These are phyloP conservation scores for Drosophila jambulina DNA, from an alignment of 1,140 invertebrate genomes.

Conservation along the genomic window DNA sequence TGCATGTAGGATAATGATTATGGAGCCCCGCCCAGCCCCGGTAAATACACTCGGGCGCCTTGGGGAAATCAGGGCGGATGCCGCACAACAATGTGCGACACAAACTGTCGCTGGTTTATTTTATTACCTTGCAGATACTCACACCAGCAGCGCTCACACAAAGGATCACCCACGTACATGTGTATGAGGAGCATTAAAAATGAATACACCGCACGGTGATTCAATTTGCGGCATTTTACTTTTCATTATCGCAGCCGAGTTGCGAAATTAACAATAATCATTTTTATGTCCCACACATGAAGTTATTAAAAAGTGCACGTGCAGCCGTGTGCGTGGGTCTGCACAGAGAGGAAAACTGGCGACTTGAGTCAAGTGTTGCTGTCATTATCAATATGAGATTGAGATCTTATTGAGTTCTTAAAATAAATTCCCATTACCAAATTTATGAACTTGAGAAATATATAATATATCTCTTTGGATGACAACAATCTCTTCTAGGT, in stretches of 20 bases:
- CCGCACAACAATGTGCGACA: slow-evolving; percentile 43
- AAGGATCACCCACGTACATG: slow-evolving; percentile 22
- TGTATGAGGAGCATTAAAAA: slow-evolving; percentile 49
- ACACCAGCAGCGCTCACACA: slow-evolving; percentile 1
- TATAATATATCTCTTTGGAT: too few relatives aligned
- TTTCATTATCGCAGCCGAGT: slow-evolving; percentile 48
- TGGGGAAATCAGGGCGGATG: slow-evolving; percentile 27
- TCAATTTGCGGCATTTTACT: slow-evolving; percentile 71
- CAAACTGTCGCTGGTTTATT: slow-evolving; percentile 50
- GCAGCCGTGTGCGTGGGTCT: slow-evolving; percentile 11
- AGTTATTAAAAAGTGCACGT: slow-evolving; percentile 65
- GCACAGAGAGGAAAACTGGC: neutral
- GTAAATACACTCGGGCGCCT: slow-evolving; percentile 49
- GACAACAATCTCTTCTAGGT: neutral
- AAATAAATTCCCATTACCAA: neutral
- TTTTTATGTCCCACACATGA: slow-evolving; percentile 62
- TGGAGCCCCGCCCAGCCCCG: slow-evolving; percentile 16
- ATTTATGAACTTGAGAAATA: too few relatives aligned
- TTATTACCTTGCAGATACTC: slow-evolving; percentile 36
- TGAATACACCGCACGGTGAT: slow-evolving; percentile 57
- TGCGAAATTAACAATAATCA: slow-evolving; percentile 73
- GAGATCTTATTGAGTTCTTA: neutral
- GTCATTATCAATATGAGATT: neutral
- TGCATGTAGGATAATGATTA: slow-evolving; percentile 44
- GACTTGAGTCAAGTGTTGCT: neutral